Evolutionary conservation across 2,888 invertebrate species (phyloP), one percentile per base, ranked within the genome.

Genomic region (Desoria tigrina): DNA sequence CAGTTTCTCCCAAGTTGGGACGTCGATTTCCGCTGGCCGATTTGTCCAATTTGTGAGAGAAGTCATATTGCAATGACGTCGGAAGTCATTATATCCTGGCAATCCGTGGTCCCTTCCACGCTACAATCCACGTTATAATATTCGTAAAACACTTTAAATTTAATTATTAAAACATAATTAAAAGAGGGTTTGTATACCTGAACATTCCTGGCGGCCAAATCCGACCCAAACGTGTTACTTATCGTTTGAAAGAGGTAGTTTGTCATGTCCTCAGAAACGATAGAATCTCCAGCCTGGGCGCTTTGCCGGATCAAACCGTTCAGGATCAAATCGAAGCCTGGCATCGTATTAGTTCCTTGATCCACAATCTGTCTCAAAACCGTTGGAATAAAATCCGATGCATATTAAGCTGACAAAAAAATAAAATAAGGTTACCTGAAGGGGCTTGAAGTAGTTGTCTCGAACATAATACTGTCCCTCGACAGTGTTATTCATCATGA

Each of bases 61-160:
- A 1, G 61, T 21, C 7, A 69, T 50, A n/a, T 55, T 55, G 27
- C 67, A 71, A 11, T 42, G 23, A 39, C 42, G 2, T 11, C 83
- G 73, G 69, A 80, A 83, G 21, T 68, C 69, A 18, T 77, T 77
- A 65, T 78, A 79, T 2, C 77, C 76, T 21, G 76, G 77, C 4
- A 78, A 39, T n/a, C 79, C 79, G 62, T 79, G 78, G 64, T 79
- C 79, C 21, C 79, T 42, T 32, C 73, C 74, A 61, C 74, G 42
- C 61, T 69, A n/a, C n/a, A n/a, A n/a, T n/a, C n/a, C n/a, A n/a
- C n/a, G n/a, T n/a, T n/a, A n/a, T n/a, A 24, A 2, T 23, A 49
- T 16, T 28, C 27, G 1, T 6, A 54, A 27, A 23, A 23, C 4
- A 9, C 7, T 49, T 49, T 39, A 39, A 9, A 39, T 16, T 39